phyloP scores from a whole-genome alignment of 1,140 invertebrate species.

The Caenorhabditis inopinata region DNA sequence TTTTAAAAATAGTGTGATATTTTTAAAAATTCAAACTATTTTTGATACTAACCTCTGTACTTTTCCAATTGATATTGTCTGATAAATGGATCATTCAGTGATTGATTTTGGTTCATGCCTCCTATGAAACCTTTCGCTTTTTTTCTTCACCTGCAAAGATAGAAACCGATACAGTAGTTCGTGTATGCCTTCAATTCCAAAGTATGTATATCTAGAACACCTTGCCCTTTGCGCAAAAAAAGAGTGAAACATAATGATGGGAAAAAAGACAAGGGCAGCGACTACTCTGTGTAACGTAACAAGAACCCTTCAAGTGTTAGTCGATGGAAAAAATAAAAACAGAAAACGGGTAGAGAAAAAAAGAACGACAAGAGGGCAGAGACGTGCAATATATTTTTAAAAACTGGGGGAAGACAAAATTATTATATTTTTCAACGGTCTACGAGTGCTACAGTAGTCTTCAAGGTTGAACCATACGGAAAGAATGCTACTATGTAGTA shows the following conservation, averaged over 20 bases:
- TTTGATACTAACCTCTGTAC: not conserved
- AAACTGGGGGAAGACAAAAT: not conserved
- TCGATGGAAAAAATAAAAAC: not conserved
- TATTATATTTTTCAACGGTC: not conserved
- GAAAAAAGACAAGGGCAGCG: not conserved
- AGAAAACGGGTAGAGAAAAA: not conserved
- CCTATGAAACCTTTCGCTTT: too few species aligned
- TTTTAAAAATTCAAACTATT: too few species aligned
- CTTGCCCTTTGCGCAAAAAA: too few species aligned
- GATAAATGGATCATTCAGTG: not conserved
- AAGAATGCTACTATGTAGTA: too few species aligned
- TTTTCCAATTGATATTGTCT: not conserved
- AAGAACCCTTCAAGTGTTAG: slow-evolving; percentile 14
- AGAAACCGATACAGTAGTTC: too few species aligned
- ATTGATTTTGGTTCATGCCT: not conserved
- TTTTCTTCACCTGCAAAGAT: not conserved
- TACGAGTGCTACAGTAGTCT: not conserved
- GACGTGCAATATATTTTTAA: not conserved
- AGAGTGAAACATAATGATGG: not conserved
- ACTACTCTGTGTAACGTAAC: not conserved
- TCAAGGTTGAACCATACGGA: not conserved
- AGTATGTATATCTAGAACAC: too few species aligned
- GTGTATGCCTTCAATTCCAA: too few species aligned
- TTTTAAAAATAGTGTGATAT: too few species aligned
- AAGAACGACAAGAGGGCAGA: not conserved